Evolutionary conservation across 2,888 invertebrate genomes (phyloP).

Genomic region (Pseudeuparius sepicola): DNA sequence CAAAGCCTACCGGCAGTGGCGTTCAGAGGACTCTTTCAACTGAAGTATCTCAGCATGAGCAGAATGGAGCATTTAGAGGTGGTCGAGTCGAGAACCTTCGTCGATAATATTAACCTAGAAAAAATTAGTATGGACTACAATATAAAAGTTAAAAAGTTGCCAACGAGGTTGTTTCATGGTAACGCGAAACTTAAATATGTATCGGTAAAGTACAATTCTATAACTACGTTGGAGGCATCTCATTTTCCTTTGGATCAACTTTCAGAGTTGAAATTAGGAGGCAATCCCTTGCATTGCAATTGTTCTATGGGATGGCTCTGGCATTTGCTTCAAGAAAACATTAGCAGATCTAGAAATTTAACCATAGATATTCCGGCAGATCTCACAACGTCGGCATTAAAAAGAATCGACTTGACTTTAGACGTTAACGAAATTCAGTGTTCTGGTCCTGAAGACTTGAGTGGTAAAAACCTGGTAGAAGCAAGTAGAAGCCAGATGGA

Average conservation of each 20-base stretch:
- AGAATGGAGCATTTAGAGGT: constrained; percentile 54
- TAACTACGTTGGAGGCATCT: constrained; percentile 66
- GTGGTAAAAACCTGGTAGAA: constrained; percentile 44
- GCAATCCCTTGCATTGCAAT: constrained; percentile 78
- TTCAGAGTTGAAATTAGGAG: constrained; percentile 62
- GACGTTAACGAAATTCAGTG: constrained; percentile 51
- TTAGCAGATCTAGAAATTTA: constrained; percentile 20
- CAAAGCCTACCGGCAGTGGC: constrained; percentile 62
- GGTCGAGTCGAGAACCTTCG: constrained; percentile 71
- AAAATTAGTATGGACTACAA: constrained; percentile 71
- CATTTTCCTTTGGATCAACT: constrained; percentile 76
- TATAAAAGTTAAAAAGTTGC: constrained; percentile 59
- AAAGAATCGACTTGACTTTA: constrained; percentile 35
- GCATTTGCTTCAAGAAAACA: constrained; percentile 49
- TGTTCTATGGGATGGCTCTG: constrained; percentile 82
- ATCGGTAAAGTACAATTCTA: constrained; percentile 64
- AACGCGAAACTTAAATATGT: constrained; percentile 69
- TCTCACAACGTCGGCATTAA: background rate
- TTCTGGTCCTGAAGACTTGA: constrained; percentile 47
- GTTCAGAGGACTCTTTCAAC: constrained; percentile 74
- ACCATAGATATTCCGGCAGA: constrained; percentile 17
- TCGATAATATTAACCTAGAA: constrained; percentile 75
- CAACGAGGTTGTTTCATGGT: constrained; percentile 74
- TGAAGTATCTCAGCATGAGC: constrained; percentile 64
- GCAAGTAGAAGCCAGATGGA: constrained; percentile 54